phyloP scores from a whole-genome alignment of 2,888 invertebrate genomes.

The Catonia carolina region DNA sequence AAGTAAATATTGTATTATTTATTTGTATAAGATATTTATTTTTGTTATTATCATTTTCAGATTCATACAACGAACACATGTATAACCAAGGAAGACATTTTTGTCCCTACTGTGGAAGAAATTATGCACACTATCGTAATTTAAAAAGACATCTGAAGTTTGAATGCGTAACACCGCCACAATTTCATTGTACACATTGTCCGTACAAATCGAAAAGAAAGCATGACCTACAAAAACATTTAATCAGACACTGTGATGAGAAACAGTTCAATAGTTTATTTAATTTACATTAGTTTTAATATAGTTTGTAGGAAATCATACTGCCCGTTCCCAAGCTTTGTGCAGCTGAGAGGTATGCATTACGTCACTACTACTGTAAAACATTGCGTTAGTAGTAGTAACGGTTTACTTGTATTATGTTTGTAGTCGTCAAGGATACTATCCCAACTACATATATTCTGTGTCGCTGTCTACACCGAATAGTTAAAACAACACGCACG shows the following conservation, averaged over 20 bases:
- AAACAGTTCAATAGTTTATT: slow-evolving; percentile 4
- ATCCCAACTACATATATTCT: too few relatives aligned
- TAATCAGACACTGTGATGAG: slow-evolving; percentile 11
- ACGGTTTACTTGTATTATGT: too few relatives aligned
- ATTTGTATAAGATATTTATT: too few relatives aligned
- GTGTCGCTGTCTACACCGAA: too few relatives aligned
- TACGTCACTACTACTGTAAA: too few relatives aligned
- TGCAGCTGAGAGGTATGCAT: too few relatives aligned
- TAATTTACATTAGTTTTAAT: background rate
- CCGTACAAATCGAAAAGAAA: slow-evolving; percentile 17
- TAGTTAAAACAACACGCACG: too few relatives aligned
- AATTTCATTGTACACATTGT: slow-evolving; percentile 13
- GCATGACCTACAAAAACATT: slow-evolving; percentile 22
- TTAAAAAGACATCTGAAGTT: slow-evolving; percentile 38
- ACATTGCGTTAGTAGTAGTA: too few relatives aligned
- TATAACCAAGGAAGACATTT: slow-evolving; percentile 15
- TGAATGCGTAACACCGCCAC: slow-evolving; percentile 43
- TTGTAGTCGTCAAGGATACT: too few relatives aligned
- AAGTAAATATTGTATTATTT: too few relatives aligned
- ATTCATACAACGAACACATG: background rate
- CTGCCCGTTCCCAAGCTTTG: too few relatives aligned
- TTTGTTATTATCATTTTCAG: background rate
- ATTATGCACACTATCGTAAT: slow-evolving; percentile 30
- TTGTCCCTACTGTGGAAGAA: slow-evolving; percentile 31
- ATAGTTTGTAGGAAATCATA: too few relatives aligned